These are phyloP conservation scores for Syrrhaptes paradoxus DNA, from an alignment of 2,113 vertebrate species.

Conservation along the genomic window DNA sequence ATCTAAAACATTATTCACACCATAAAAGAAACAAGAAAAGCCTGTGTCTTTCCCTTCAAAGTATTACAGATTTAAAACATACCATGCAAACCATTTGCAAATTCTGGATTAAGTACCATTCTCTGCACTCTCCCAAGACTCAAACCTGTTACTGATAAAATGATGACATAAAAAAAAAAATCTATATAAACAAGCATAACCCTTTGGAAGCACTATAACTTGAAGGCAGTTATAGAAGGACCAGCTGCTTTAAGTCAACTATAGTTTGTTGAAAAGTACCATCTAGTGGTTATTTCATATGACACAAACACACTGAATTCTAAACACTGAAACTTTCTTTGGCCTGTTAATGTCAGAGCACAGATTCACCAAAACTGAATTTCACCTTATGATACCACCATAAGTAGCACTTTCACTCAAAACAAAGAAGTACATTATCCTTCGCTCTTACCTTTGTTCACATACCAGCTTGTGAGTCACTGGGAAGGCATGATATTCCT, in stretches of 20 bases:
- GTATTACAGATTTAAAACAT: not conserved
- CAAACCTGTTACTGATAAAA: not conserved
- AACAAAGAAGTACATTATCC: not conserved
- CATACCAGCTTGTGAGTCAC: not conserved
- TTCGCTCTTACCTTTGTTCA: not conserved
- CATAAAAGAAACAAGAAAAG: not conserved
- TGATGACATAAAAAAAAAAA: not conserved
- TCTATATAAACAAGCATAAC: not conserved
- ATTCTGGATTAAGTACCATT: not conserved
- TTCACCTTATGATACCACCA: not conserved
- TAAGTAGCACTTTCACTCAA: not conserved
- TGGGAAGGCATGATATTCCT: not conserved
- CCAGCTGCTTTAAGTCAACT: not conserved
- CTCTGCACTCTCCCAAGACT: not conserved
- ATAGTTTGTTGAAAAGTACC: not conserved
- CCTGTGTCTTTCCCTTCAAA: not conserved
- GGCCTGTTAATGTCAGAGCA: not conserved
- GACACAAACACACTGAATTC: not conserved
- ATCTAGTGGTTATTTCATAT: not conserved
- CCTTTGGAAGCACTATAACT: not conserved
- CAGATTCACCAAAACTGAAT: not conserved
- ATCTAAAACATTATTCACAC: not conserved
- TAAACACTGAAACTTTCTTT: not conserved
- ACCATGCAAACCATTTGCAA: not conserved
- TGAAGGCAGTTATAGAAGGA: not conserved